phyloP scores from a whole-genome alignment of 2,797 vertebrate genomes.

The Anguilla marmorata region DNA sequence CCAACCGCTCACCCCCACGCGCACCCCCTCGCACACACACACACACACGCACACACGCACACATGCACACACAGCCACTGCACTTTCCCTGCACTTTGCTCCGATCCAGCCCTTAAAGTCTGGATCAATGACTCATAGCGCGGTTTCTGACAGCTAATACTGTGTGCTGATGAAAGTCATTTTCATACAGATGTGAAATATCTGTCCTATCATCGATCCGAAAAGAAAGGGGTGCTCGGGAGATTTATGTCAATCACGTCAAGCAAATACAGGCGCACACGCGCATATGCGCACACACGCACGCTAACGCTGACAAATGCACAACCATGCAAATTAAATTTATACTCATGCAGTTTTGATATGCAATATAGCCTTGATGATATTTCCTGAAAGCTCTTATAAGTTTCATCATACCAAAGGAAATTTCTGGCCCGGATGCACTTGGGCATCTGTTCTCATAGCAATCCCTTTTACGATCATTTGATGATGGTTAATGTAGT shows the following conservation, averaged over 20 bases:
- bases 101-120: constrained; percentile 1
- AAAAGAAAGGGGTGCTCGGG: not conserved
- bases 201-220: constrained; percentile 24
- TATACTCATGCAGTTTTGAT: not conserved
- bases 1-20: constrained; percentile 33
- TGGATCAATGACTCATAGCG: constrained; percentile 54
- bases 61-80: not conserved
- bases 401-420: constrained; percentile 10
- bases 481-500: constrained; percentile 1
- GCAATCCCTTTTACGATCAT: not conserved
- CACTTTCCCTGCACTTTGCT: not conserved
- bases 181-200: constrained; percentile 43
- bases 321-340: not conserved
- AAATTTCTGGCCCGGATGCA: not conserved
- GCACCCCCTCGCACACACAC: constrained; percentile 38
- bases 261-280: not conserved
- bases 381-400: constrained; percentile 3
- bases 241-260: constrained; percentile 34
- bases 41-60: constrained; percentile 31
- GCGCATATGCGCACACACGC: not conserved
- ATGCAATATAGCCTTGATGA: not conserved
- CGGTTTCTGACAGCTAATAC: constrained; percentile 57
- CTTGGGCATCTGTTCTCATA: not conserved
- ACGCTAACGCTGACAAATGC: constrained; percentile 12
- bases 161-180: constrained; percentile 33